Evolutionary conservation across 2,797 vertebrate species (phyloP).

Genomic region (Rhabdomys pumilio): DNA sequence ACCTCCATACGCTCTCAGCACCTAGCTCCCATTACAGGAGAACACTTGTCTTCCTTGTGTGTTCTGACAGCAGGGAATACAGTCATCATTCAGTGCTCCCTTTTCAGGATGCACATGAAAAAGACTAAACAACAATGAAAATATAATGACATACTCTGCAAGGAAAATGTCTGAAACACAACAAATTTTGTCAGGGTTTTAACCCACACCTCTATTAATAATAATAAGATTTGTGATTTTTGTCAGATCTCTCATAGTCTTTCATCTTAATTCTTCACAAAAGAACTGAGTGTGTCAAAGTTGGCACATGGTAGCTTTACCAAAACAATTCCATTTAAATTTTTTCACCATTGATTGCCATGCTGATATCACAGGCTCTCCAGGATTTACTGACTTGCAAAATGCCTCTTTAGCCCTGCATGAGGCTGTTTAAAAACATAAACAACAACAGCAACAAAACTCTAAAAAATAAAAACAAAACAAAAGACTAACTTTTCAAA

Average conservation of each 20-base stretch:
- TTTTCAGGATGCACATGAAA: slow-evolving; percentile 72
- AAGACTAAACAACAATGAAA: slow-evolving; percentile 72
- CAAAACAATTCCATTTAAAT: slow-evolving; percentile 65
- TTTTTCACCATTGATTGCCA: slow-evolving; percentile 62
- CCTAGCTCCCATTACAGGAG: neutral
- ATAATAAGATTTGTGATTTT: slow-evolving; percentile 77
- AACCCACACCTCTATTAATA: slow-evolving; percentile 76
- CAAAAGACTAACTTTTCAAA: slow-evolving; percentile 20
- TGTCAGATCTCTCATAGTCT: slow-evolving; percentile 73
- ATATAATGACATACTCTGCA: slow-evolving; percentile 70
- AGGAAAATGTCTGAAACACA: slow-evolving; percentile 67
- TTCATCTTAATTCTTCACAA: slow-evolving; percentile 73
- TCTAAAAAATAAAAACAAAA: neutral
- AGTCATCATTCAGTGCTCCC: slow-evolving; percentile 72
- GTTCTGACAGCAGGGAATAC: slow-evolving; percentile 44
- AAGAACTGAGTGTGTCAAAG: slow-evolving; percentile 63
- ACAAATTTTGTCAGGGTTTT: slow-evolving; percentile 77
- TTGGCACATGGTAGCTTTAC: slow-evolving; percentile 68
- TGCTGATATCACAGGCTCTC: slow-evolving; percentile 28
- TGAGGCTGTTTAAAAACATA: slow-evolving; percentile 16
- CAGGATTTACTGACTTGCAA: slow-evolving; percentile 71
- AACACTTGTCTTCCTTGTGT: slow-evolving; percentile 66
- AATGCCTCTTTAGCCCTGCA: slow-evolving; percentile 73
- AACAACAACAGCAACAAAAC: neutral
- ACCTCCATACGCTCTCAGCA: fast-evolving